Evolutionary conservation across 2,113 vertebrate species (phyloP).

Genomic region (Centropus unirufus): DNA sequence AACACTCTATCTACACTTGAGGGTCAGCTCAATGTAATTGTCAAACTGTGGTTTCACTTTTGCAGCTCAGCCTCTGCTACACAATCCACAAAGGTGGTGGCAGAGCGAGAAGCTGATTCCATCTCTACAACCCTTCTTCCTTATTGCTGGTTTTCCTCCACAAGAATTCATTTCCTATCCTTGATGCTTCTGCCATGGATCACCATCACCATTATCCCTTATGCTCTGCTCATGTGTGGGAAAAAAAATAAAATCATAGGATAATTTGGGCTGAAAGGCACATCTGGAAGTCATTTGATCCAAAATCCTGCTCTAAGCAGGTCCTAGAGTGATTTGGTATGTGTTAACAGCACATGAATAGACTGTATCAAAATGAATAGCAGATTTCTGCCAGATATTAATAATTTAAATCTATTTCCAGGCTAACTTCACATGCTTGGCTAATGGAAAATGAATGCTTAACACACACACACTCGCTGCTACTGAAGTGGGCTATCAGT

Average conservation of each 20-base stretch:
- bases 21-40: neutral
- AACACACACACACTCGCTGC: neutral
- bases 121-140: neutral
- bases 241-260: neutral
- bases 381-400: neutral
- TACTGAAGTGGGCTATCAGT: neutral
- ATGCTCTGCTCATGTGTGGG: neutral
- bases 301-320: neutral
- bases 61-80: neutral
- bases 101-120: neutral
- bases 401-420: neutral
- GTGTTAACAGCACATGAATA: neutral
- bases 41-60: neutral
- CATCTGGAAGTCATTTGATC: neutral
- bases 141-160: neutral
- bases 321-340: neutral
- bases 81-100: neutral
- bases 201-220: neutral
- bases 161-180: neutral
- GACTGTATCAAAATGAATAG: neutral
- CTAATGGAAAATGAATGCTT: neutral
- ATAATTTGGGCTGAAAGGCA: neutral
- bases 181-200: neutral
- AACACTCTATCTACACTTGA: neutral
- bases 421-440: neutral